Percentiles rank a stretch among this genome's conserved stretches.
These are phyloP conservation scores for Erannis defoliaria DNA, from an alignment of 2,888 invertebrate species.

Conservation along the genomic window DNA sequence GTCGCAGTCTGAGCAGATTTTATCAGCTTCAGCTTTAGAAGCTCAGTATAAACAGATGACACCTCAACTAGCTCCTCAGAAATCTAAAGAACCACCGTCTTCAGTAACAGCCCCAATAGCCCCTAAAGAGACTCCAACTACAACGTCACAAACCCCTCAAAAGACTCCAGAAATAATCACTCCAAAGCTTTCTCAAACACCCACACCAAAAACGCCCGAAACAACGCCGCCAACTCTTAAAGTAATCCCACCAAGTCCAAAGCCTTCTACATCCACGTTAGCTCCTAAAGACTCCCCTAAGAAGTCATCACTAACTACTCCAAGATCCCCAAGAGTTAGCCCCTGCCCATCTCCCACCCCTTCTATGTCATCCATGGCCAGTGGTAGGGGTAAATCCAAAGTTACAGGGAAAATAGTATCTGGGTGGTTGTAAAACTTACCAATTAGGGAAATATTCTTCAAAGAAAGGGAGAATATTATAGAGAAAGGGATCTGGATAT, in stretches of 20 bases:
- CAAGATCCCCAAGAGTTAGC: conserved; percentile 69
- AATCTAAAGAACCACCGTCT: neutral
- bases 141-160: neutral
- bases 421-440: conserved; percentile 88
- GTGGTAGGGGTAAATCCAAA: conserved; percentile 89
- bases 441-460: too few relatives aligned
- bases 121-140: neutral
- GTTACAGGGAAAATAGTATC: conserved; percentile 91
- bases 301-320: conserved; percentile 48
- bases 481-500: too few relatives aligned
- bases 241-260: conserved; percentile 11
- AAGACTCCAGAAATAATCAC: neutral
- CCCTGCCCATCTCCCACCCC: conserved; percentile 70
- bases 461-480: too few relatives aligned
- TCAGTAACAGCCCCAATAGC: neutral
- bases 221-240: neutral
- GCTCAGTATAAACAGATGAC: conserved; percentile 55
- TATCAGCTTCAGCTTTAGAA: conserved; percentile 74
- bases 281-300: conserved; percentile 40
- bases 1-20: conserved; percentile 67
- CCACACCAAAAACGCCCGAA: neutral
- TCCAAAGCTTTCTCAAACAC: neutral
- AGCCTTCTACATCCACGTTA: conserved; percentile 31
- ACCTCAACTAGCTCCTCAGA: conserved; percentile 3
- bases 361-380: conserved; percentile 51